A percentile compares a stretch with the other conserved stretches of the same genome.
phyloP scores from a whole-genome alignment of 2,888 invertebrate species.

The Griposia aprilina region DNA sequence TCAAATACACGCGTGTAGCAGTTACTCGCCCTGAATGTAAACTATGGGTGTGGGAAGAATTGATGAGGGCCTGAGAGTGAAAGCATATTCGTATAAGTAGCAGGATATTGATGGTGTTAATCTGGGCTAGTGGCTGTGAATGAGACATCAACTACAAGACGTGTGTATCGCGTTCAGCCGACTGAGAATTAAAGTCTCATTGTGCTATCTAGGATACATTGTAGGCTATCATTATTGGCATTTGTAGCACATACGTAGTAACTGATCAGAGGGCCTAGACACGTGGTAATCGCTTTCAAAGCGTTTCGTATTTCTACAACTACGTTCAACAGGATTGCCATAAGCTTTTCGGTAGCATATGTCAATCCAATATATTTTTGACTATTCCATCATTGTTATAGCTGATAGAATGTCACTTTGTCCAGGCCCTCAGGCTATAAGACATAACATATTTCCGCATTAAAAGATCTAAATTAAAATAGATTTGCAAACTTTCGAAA shows the following conservation, averaged over 20 bases:
- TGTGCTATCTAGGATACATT: background rate
- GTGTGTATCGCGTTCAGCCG: background rate
- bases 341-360: background rate
- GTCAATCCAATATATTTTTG: background rate
- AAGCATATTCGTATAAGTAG: conserved; percentile 27
- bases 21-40: conserved; percentile 35
- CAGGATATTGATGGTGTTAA: conserved; percentile 26
- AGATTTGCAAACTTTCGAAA: background rate
- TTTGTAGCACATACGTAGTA: background rate
- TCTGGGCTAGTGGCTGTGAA: conserved; percentile 19
- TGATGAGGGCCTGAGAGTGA: conserved; percentile 49
- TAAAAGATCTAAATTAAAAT: background rate
- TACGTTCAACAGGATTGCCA: background rate
- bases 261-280: background rate
- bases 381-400: background rate
- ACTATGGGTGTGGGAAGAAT: conserved; percentile 32
- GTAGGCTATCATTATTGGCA: background rate
- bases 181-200: background rate
- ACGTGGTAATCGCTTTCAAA: background rate
- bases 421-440: background rate
- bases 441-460: background rate
- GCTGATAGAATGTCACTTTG: background rate
- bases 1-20: conserved; percentile 23
- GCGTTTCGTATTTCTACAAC: background rate
- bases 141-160: background rate